Evolutionary conservation across 1,140 invertebrate genomes (phyloP).

Genomic region (Pseudoatta argentina): DNA sequence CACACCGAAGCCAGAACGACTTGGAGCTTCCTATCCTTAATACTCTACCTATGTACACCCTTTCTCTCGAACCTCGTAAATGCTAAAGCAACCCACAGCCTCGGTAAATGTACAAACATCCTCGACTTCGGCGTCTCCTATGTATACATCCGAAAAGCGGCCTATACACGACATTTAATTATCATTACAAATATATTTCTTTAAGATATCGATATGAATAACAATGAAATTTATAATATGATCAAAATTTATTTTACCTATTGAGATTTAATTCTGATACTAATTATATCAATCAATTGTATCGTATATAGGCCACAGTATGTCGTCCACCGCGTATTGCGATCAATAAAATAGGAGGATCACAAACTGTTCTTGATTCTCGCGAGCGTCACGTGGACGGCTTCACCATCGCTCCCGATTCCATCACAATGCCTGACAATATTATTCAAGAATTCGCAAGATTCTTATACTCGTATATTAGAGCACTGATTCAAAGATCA

Average conservation of each 20-base stretch:
- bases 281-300: slow-evolving; percentile 16
- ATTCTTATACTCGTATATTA: not conserved
- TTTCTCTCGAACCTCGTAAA: slow-evolving; percentile 73
- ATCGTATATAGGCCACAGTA: slow-evolving; percentile 28
- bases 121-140: slow-evolving; percentile 45
- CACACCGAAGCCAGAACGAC: slow-evolving; percentile 70
- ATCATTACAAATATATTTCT: slow-evolving; percentile 2
- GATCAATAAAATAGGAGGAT: slow-evolving; percentile 18
- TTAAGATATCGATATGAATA: not conserved
- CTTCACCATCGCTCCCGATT: not conserved
- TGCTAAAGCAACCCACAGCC: slow-evolving; percentile 82
- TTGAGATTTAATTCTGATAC: not conserved
- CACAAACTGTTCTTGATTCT: slow-evolving; percentile 6
- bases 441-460: not conserved
- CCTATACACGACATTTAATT: slow-evolving; percentile 40
- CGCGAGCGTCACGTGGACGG: not conserved
- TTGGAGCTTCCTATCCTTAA: slow-evolving; percentile 60
- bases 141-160: slow-evolving; percentile 20
- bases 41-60: slow-evolving; percentile 62
- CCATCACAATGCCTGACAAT: not conserved
- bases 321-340: slow-evolving; percentile 1
- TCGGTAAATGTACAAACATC: slow-evolving; percentile 76
- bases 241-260: not conserved
- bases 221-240: not conserved
- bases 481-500: not conserved